Percentiles rank a stretch among this genome's conserved stretches.
Conservation (phyloP, 2,113 vertebrate genomes). For the Silurus glanis region DNA sequence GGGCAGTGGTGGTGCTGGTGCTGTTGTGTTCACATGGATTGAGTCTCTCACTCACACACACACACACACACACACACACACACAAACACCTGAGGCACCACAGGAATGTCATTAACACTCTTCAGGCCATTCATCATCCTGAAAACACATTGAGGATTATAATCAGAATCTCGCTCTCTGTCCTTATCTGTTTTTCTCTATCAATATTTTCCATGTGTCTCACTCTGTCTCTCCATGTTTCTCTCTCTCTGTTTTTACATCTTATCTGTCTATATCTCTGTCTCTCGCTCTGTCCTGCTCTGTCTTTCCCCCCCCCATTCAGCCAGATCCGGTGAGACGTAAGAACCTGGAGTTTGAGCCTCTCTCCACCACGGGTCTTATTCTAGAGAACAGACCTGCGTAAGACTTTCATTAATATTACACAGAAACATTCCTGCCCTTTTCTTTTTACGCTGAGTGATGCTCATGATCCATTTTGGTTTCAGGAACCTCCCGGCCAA, state of each 20-base stretch:
- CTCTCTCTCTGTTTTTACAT: not conserved
- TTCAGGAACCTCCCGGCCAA: slow-evolving; percentile 93
- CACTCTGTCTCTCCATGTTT: slow-evolving; percentile 9
- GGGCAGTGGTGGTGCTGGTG: not conserved
- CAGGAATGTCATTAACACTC: not conserved
- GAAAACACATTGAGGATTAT: not conserved
- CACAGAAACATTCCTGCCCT: not conserved
- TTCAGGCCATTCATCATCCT: not conserved
- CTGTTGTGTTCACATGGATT: not conserved
- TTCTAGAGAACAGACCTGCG: slow-evolving; percentile 85
- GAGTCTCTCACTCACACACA: not conserved
- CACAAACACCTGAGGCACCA: not conserved
- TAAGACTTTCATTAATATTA: slow-evolving; percentile 64
- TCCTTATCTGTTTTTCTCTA: not conserved
- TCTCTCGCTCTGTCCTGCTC: not conserved
- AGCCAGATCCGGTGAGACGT: slow-evolving; percentile 68
- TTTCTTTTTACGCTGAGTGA: not conserved
- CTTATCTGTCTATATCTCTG: not conserved
- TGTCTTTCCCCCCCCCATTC: slow-evolving; percentile 57
- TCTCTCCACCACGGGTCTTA: slow-evolving; percentile 84
- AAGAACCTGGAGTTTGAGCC: slow-evolving; percentile 86
- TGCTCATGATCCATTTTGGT: slow-evolving; percentile 26
- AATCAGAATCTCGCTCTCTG: not conserved
- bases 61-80: no score
- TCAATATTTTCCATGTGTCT: slow-evolving; percentile 51